phyloP scores from a whole-genome alignment of 2,797 vertebrate genomes.

The Anguilla marmorata region DNA sequence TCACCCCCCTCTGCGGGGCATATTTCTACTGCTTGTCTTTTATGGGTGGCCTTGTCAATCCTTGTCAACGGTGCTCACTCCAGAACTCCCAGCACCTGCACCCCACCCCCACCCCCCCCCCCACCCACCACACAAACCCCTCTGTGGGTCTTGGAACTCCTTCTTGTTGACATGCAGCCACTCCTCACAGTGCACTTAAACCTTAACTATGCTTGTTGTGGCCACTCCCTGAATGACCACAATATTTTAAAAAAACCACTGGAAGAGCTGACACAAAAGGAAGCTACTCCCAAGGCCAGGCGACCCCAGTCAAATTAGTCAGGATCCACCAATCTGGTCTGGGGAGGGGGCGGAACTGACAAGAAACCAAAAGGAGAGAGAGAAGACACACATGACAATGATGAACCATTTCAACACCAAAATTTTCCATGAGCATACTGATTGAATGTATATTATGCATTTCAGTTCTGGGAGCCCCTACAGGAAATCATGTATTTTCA shows the following conservation, averaged over 20 bases:
- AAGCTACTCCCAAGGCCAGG: no score
- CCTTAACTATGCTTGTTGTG: slow-evolving; percentile 17
- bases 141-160: neutral
- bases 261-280: neutral
- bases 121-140: slow-evolving; percentile 6
- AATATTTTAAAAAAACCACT: neutral
- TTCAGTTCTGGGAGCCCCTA: no score
- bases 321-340: no score
- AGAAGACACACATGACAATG: no score
- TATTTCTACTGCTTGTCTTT: slow-evolving; percentile 34
- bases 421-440: no score
- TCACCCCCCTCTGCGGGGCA: neutral
- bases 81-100: slow-evolving; percentile 42
- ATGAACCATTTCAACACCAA: no score
- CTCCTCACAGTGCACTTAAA: slow-evolving; percentile 44
- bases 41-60: slow-evolving; percentile 62
- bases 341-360: no score
- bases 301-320: no score
- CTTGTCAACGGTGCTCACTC: slow-evolving; percentile 48
- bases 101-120: slow-evolving; percentile 18
- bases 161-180: neutral
- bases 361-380: no score
- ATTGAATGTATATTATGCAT: no score
- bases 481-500: no score
- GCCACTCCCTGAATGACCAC: no score